phyloP scores from a whole-genome alignment of 2,888 invertebrate species.

The Eustalomyia histrio region DNA sequence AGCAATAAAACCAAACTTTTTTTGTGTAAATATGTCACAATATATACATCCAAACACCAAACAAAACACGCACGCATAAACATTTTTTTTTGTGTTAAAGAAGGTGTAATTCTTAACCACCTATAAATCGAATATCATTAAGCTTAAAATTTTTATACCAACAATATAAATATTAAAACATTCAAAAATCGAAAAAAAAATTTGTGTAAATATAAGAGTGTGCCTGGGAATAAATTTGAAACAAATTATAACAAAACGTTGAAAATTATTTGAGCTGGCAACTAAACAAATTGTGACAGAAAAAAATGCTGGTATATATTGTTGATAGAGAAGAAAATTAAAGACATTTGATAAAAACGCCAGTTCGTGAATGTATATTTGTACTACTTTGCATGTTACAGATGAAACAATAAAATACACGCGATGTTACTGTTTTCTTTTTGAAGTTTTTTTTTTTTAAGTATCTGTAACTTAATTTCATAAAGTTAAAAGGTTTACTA shows the following conservation, averaged over 20 bases:
- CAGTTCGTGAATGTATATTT: conserved; percentile 2
- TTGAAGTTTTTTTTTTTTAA: neutral
- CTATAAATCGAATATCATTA: conserved; percentile 5
- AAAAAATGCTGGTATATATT: neutral
- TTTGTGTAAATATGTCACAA: neutral
- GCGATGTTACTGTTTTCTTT: neutral
- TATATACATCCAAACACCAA: neutral
- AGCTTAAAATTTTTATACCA: neutral
- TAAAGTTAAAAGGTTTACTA: neutral
- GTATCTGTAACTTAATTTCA: neutral
- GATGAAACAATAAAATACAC: conserved; percentile 24
- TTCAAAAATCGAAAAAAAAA: neutral
- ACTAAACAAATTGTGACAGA: conserved; percentile 33
- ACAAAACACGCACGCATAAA: neutral
- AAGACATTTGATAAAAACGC: conserved; percentile 1
- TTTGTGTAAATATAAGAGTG: neutral
- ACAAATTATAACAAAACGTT: conserved; percentile 1
- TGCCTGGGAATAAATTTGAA: neutral
- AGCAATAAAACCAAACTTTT: neutral
- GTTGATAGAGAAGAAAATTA: neutral
- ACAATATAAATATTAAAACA: neutral
- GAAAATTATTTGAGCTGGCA: conserved; percentile 16
- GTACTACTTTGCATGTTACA: neutral
- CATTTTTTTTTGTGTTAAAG: neutral
- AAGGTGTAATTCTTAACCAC: neutral